Base-by-base conservation (phyloP, 2,113 vertebrate genomes). In the Campylorhamphus procurvoides region DNA sequence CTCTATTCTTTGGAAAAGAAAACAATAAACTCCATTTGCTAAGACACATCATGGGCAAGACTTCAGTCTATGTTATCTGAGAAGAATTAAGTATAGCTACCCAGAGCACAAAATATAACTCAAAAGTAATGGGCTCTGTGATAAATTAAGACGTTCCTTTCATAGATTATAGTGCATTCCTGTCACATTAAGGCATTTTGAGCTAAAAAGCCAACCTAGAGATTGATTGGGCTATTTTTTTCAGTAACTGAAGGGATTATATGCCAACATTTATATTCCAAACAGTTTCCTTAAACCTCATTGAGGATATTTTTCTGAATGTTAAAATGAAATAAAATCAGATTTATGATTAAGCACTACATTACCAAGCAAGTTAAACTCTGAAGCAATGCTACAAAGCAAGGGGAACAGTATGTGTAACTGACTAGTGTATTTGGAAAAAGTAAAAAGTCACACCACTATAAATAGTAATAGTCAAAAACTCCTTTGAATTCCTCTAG, bases 61-160 rank as follows among this genome's bases (percentile, higher is more conserved):
- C 44, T 88, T 86, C 90, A 63, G 74, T 96, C 88, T 91, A 14
- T 47, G 47, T 87, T 90, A 90, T 82, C 73, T 69, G 81, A 80
- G 93, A 96, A 91, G 75, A 92, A 96, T 94, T 90, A 96, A 84
- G 68, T 64, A 92, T 13, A 19, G 37, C 50, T 93, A 91, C 68
- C 60, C 88, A 85, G 81, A 95, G 63, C 33, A 94, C 67, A 96
- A 96, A 97, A 96, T 94, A 84, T 91, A 96, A 94, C 68, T 95
- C 88, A 95, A 82, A 94, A 87, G 84, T 94, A 97, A 96, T 62
- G 89, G 79, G 77, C 71, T 94, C 86, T 85, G 96, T 97, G 95
- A 97, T 91, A 98, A 97, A 97, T 94, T 87, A 97, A 94, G 87
- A 87, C 5, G 1, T 63, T 76, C 56, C 42, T 87, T 85, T 95